Evolutionary conservation across 2,113 vertebrate genomes (phyloP).

Genomic region (Numida meleagris): DNA sequence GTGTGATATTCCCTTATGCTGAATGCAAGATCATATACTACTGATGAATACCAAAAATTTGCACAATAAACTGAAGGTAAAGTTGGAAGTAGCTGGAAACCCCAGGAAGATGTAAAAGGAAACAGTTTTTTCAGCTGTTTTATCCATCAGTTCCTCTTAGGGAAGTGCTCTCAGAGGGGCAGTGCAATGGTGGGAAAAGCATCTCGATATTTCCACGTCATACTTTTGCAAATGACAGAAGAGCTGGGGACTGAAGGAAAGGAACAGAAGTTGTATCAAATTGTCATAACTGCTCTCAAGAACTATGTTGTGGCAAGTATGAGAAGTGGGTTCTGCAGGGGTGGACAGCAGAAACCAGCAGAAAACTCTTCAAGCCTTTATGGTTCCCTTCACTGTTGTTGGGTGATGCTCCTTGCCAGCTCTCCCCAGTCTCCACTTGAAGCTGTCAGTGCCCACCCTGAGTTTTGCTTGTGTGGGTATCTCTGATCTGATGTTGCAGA

Average conservation of each 20-base stretch:
- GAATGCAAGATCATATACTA: neutral
- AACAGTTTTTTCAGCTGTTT: neutral
- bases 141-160: neutral
- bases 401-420: neutral
- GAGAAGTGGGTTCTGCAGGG: neutral
- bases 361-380: neutral
- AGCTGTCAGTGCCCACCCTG: neutral
- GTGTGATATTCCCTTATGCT: neutral
- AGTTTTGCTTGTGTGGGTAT: neutral
- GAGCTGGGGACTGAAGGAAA: neutral
- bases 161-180: neutral
- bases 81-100: neutral
- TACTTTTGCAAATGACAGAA: neutral
- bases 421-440: neutral
- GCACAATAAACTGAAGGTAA: neutral
- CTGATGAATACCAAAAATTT: neutral
- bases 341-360: neutral
- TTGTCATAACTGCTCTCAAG: neutral
- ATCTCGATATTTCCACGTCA: neutral
- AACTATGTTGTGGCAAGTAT: neutral
- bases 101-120: neutral
- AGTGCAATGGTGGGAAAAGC: neutral
- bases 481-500: neutral
- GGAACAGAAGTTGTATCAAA: neutral
- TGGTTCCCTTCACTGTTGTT: neutral